These are phyloP conservation scores for Brachyalestes nurse DNA, from an alignment of 2,797 vertebrate species.

Conservation along the genomic window DNA sequence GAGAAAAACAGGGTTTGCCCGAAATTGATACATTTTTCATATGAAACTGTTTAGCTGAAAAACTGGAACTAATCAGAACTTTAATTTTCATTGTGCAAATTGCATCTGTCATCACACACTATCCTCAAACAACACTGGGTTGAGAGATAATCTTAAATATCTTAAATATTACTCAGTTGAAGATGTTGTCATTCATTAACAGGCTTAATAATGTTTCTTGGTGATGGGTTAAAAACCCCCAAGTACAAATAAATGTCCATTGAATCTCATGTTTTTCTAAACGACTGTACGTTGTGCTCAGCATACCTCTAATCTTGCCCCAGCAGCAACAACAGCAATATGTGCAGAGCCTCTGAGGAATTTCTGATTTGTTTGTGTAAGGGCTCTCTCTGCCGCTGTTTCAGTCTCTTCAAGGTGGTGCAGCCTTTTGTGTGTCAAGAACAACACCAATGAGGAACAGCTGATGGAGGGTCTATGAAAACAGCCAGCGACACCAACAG, in stretches of 20 bases:
- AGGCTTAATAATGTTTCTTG: not conserved
- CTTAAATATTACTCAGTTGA: not conserved
- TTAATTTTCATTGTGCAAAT: no score
- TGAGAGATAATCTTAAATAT: not conserved
- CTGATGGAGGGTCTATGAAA: slow-evolving; percentile 48
- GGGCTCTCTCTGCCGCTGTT: slow-evolving; percentile 20
- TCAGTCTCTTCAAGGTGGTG: slow-evolving; percentile 27
- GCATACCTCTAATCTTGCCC: slow-evolving; percentile 1
- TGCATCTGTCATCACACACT: not conserved
- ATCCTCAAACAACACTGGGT: not conserved
- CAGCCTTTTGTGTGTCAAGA: slow-evolving; percentile 46
- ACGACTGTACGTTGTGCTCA: not conserved
- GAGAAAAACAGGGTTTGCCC: no score
- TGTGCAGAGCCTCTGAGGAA: slow-evolving; percentile 34
- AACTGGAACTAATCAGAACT: no score
- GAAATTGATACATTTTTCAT: no score
- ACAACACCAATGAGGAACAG: slow-evolving; percentile 44
- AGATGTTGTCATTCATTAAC: not conserved
- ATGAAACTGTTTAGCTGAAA: no score
- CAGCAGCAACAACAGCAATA: slow-evolving; percentile 7
- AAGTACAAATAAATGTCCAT: not conserved
- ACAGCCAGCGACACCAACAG: slow-evolving; percentile 25
- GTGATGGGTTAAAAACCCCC: not conserved
- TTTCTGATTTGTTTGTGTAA: slow-evolving; percentile 44
- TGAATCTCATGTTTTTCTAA: not conserved